Evolutionary conservation across 2,113 vertebrate species (phyloP), one percentile per base, ranked within the genome.

Genomic region (Phyllostomus hastatus): DNA sequence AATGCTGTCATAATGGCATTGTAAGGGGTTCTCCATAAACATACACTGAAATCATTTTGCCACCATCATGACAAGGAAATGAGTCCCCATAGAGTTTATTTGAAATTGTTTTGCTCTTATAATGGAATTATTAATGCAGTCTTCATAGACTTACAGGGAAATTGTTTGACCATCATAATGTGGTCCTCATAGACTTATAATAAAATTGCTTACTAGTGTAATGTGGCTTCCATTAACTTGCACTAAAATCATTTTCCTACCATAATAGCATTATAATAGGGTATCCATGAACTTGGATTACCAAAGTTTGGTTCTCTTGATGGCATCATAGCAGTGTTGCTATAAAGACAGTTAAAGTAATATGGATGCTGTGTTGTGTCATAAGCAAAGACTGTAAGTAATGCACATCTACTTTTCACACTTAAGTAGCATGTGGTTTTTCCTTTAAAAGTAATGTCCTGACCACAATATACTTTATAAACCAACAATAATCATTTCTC

Each of bases 41-140:
- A 97, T 61, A 38, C 79, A 76, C 94, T 98, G 96, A 98, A 98
- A 98, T 98, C 97, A 98, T 98, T 95, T 98, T 97, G 97, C 98
- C 98, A 98, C 98, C 93, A 96, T 96, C 95, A 91, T 95, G 97
- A 97, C 97, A 97, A 98, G 97, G 97, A 98, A 98, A 98, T 94
- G 91, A 98, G 98, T 98, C 98, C 97, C 98, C 9, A 52, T 17
- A 97, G 98, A 98, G 87, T 98, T 98, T 81, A 97, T 97, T 97
- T 98, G 97, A 98, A 98, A 98, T 98, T 98, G 97, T 98, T 98
- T 98, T 98, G 98, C 97, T 98, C 96, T 97, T 97, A 98, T 98
- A 98, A 98, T 98, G 97, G 98, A 98, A 98, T 98, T 98, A 98
- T 98, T 98, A 98, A 98, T 98, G 98, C 97, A 97, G 98, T 98